Evolutionary conservation across 2,797 vertebrate species (phyloP).

Genomic region (Mustela erminea): DNA sequence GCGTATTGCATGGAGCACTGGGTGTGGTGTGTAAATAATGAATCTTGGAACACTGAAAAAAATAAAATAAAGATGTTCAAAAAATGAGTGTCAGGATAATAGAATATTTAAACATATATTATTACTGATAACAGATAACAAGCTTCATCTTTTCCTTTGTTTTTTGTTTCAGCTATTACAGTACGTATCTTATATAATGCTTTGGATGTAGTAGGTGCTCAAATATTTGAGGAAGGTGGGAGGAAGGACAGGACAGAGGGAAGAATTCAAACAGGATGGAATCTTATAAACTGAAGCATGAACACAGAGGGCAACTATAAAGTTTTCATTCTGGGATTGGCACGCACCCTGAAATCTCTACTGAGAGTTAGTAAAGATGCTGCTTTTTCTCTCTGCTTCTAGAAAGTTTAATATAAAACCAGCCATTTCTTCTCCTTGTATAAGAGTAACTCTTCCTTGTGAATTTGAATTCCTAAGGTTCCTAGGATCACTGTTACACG

Average conservation of each 20-base stretch:
- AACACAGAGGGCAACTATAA: neutral
- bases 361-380: neutral
- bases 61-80: neutral
- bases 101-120: neutral
- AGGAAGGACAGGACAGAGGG: neutral
- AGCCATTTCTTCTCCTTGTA: conserved; percentile 23
- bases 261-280: neutral
- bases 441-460: neutral
- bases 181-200: neutral
- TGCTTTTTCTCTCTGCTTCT: conserved; percentile 34
- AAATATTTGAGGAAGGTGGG: neutral
- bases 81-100: conserved; percentile 34
- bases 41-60: too few relatives aligned
- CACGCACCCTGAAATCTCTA: neutral
- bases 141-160: neutral
- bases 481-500: neutral
- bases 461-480: neutral
- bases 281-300: conserved; percentile 22
- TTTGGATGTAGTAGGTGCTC: neutral
- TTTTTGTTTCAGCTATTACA: neutral
- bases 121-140: conserved; percentile 17
- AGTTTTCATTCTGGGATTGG: conserved; percentile 33
- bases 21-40: too few relatives aligned
- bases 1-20: too few relatives aligned
- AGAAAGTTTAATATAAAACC: conserved; percentile 10